These are phyloP conservation scores for Albula goreensis DNA, from an alignment of 2,113 vertebrate species.

Conservation along the genomic window DNA sequence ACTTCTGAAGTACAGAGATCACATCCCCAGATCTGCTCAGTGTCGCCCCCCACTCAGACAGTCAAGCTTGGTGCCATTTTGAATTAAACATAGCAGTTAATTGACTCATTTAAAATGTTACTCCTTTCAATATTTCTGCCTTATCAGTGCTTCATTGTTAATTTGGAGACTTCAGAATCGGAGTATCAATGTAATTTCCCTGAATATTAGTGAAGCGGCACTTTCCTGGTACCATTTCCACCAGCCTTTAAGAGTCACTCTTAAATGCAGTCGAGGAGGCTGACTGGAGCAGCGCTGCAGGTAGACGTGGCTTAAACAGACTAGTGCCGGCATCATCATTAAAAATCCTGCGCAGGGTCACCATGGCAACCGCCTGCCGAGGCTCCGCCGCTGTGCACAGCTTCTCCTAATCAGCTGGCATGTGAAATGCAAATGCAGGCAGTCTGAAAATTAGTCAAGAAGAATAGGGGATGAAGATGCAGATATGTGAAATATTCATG, in stretches of 20 bases:
- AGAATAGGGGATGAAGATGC: slow-evolving; percentile 89
- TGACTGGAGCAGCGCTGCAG: slow-evolving; percentile 77
- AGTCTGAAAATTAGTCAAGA: slow-evolving; percentile 98
- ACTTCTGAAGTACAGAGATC: too few relatives aligned
- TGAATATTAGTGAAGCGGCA: slow-evolving; percentile 68
- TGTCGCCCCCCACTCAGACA: neutral
- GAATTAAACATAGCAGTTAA: neutral
- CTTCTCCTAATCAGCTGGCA: slow-evolving; percentile 88
- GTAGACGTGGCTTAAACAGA: slow-evolving; percentile 84
- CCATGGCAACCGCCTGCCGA: slow-evolving; percentile 95
- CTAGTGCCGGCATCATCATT: slow-evolving; percentile 91
- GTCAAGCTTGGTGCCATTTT: neutral
- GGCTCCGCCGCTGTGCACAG: slow-evolving; percentile 80
- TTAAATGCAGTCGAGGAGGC: slow-evolving; percentile 70
- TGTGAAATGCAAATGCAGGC: slow-evolving; percentile 98
- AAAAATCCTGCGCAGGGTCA: slow-evolving; percentile 87
- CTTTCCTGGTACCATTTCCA: slow-evolving; percentile 50
- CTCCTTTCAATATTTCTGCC: neutral
- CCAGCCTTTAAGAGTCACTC: slow-evolving; percentile 65
- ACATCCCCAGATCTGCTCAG: too few relatives aligned
- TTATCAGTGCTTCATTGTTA: neutral
- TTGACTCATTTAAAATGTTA: neutral
- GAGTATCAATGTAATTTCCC: slow-evolving; percentile 74
- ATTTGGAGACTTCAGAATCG: slow-evolving; percentile 62
- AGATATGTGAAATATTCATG: slow-evolving; percentile 99